Evolutionary conservation across 2,113 vertebrate species (phyloP), one percentile per base, ranked within the genome.

Genomic region (Actinemys pallida): DNA sequence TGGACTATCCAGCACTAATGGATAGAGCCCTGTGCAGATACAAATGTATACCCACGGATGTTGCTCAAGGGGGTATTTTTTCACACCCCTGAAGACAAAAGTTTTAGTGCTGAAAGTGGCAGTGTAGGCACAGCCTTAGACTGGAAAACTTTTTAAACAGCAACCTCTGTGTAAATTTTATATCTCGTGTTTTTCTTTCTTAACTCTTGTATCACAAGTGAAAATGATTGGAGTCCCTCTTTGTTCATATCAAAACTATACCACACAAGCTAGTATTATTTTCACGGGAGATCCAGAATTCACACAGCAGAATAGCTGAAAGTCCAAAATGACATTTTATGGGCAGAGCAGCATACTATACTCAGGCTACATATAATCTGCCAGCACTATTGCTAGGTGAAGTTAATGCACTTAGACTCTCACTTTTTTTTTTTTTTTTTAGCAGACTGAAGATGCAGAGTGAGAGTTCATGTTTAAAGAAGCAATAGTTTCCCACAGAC

Each of bases 141-240:
- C 13, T 29, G 72, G 6, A 3, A 94, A 90, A 83, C 12, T n/a
- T 27, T 79, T 96, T 83, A 42, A 75, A 84, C 83, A 92, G 13
- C 29, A 90, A 0, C 2, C 88, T 65, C 8, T 90, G 10, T 62
- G 49, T 54, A 54, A 57, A 16, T 81, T 92, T 86, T 8, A 10
- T 47, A 1, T 91, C 31, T 83, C 53, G 62, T 94, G 35, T 94
- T 83, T 53, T n/a, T 87, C 75, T 92, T 90, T 75, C 50, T 84
- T 89, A 93, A 93, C 85, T 93, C 91, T 57, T 42, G 10, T 39
- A 24, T 76, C 24, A 14, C 86, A 88, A 89, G 84, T 89, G 56
- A 56, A 96, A 94, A 91, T 86, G 93, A 90, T 95, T 88, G 81
- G 83, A 86, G 94, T 54, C 3, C 1, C 27, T 39, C 39, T 65